Conservation (phyloP, 2,888 invertebrate species). For the Tipula helvola region DNA sequence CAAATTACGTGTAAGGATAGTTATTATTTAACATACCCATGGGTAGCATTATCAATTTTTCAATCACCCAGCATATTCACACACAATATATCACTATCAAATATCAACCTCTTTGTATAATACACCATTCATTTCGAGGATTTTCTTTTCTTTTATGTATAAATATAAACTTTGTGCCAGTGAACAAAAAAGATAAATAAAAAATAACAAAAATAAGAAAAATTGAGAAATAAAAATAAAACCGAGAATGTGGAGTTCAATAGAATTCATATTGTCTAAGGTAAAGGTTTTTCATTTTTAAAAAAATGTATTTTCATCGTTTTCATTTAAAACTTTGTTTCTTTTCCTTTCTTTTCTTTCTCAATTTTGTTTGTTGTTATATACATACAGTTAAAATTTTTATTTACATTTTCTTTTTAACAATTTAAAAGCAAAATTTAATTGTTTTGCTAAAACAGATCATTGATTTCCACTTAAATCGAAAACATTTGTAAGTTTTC, state of each 20-base stretch:
- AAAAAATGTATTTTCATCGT: background rate
- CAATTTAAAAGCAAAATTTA: background rate
- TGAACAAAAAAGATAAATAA: conserved; percentile 6
- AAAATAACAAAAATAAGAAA: background rate
- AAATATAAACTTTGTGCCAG: background rate
- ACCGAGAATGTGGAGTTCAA: background rate
- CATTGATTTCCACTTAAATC: background rate
- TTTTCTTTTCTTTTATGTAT: background rate
- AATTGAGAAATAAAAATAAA: background rate
- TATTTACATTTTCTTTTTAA: background rate
- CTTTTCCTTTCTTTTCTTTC: background rate
- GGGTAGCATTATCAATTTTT: too few relatives aligned
- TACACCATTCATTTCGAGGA: background rate
- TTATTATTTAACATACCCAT: too few relatives aligned
- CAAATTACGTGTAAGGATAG: too few relatives aligned
- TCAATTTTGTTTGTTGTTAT: background rate
- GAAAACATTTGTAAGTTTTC: background rate
- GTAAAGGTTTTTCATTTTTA: background rate
- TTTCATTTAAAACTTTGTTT: background rate
- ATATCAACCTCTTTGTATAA: background rate
- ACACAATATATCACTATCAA: background rate
- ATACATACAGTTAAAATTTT: background rate
- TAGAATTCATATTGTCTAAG: conserved; percentile 7
- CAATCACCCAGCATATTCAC: too few relatives aligned
- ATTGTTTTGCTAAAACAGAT: background rate